These are phyloP conservation scores for Monoplex corrugatus DNA, from an alignment of 2,888 invertebrate species.

Conservation along the genomic window DNA sequence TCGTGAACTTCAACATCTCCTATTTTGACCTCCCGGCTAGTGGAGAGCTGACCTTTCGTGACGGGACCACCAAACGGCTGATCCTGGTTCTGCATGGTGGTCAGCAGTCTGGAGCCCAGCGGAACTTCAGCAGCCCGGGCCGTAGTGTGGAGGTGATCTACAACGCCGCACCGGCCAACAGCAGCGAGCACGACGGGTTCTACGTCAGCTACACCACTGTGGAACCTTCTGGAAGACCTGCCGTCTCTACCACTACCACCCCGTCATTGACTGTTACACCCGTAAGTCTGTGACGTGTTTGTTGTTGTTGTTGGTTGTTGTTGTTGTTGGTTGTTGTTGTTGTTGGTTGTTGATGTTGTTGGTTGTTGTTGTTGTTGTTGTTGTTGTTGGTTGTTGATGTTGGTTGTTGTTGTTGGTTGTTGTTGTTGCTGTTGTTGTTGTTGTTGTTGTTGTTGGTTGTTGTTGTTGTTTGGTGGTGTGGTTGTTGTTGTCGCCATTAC, in stretches of 20 bases:
- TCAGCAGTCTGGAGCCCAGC: no score
- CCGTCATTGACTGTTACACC: neutral
- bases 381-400: no score
- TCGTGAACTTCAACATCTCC: neutral
- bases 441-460: no score
- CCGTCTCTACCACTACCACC: neutral
- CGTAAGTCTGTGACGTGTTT: neutral
- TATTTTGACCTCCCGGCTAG: slow-evolving; percentile 14
- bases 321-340: neutral
- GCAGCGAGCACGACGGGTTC: slow-evolving; percentile 39
- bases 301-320: neutral
- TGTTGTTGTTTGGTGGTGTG: no score
- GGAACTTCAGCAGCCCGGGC: slow-evolving; percentile 8
- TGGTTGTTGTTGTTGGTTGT: no score
- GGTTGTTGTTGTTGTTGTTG: neutral
- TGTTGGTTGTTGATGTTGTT: neutral
- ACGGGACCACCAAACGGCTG: neutral
- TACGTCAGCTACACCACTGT: slow-evolving; percentile 42
- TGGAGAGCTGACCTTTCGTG: neutral
- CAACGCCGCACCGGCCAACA: neutral
- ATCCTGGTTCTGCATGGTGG: neutral
- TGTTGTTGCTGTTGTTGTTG: no score
- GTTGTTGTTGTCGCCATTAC: no score
- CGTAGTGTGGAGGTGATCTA: slow-evolving; percentile 34
- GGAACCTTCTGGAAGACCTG: neutral